Evolutionary conservation across 2,797 vertebrate species (phyloP).

Genomic region (Microctenopoma stevenorrisi): DNA sequence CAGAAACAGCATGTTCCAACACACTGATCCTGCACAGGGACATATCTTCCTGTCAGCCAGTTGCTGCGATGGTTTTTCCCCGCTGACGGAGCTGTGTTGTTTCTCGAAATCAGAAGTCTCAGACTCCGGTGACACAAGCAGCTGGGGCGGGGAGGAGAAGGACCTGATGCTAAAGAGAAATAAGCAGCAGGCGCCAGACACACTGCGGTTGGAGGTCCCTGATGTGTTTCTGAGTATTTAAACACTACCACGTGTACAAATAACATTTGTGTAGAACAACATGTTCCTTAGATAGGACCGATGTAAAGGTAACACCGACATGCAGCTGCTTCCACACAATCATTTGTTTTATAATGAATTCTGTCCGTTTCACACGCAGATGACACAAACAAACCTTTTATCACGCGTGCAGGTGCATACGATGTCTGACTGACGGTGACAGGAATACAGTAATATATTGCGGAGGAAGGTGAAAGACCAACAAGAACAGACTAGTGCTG

Average conservation of each 20-base stretch:
- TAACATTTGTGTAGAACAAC: neutral
- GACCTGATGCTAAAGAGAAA: slow-evolving; percentile 41
- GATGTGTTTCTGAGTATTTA: slow-evolving; percentile 22
- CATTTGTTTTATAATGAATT: neutral
- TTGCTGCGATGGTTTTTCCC: slow-evolving; percentile 1
- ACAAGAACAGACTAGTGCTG: neutral
- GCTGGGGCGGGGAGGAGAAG: slow-evolving; percentile 25
- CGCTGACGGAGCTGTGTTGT: slow-evolving; percentile 29
- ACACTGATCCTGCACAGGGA: slow-evolving; percentile 34
- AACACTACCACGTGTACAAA: neutral
- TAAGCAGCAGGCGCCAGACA: slow-evolving; percentile 22
- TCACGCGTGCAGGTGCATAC: neutral
- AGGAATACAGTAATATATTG: neutral
- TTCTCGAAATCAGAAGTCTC: slow-evolving; percentile 41
- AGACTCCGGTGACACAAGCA: slow-evolving; percentile 38
- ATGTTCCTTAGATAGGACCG: neutral
- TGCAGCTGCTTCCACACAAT: neutral
- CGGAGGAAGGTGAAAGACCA: neutral
- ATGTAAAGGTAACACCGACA: neutral
- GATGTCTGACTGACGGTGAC: neutral
- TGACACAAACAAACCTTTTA: neutral
- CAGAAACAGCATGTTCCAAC: slow-evolving; percentile 22
- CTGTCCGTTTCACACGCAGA: neutral
- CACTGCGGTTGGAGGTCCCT: neutral
- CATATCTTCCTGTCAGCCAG: slow-evolving; percentile 40